Evolutionary conservation across 2,888 invertebrate genomes (phyloP).

Genomic region (Melinaea marsaeus): DNA sequence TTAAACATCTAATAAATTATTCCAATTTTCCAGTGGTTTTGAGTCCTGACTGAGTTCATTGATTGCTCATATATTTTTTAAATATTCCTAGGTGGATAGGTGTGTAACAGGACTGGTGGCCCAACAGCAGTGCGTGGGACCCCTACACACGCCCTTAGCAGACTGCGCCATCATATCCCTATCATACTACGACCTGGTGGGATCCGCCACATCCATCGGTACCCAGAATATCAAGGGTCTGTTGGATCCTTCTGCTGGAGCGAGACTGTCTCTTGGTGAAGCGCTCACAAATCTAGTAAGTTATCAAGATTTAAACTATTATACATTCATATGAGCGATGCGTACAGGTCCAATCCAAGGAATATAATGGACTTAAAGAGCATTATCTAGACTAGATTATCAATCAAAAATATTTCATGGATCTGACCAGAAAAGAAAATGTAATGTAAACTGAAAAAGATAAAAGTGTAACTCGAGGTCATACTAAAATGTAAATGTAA

Average conservation of each 20-base stretch:
- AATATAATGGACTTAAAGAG: too few species aligned
- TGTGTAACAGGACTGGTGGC: conserved; percentile 97
- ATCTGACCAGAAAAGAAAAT: too few species aligned
- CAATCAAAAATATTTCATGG: too few species aligned
- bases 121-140: conserved; percentile 99
- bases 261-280: conserved; percentile 96
- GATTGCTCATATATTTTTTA: neutral
- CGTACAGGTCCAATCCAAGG: too few species aligned
- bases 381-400: too few species aligned
- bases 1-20: too few species aligned
- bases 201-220: conserved; percentile 96
- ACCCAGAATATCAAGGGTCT: conserved; percentile 97
- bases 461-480: too few species aligned
- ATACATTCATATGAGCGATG: too few species aligned
- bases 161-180: conserved; percentile 95
- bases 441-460: neutral
- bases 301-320: conserved; percentile 17
- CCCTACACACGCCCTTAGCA: conserved; percentile 95
- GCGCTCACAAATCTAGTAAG: conserved; percentile 94
- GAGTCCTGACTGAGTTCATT: too few species aligned
- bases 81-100: conserved; percentile 80
- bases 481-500: too few species aligned
- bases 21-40: too few species aligned
- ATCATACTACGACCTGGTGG: conserved; percentile 88
- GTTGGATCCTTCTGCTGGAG: conserved; percentile 89